These are phyloP conservation scores for Zaprionus vittiger DNA, from an alignment of 1,140 invertebrate species.

Conservation along the genomic window DNA sequence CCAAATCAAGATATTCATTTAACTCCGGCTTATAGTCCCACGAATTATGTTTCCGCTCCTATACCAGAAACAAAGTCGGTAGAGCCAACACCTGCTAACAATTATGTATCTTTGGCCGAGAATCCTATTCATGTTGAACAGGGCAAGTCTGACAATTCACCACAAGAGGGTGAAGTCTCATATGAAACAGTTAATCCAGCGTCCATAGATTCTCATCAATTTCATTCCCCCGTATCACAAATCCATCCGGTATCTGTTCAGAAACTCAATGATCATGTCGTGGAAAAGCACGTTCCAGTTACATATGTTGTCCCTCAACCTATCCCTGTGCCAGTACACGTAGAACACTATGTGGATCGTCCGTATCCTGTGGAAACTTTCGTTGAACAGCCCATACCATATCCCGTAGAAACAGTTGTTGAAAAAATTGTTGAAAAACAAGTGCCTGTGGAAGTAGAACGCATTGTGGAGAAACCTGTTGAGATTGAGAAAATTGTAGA, in stretches of 20 bases:
- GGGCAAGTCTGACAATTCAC: conserved; percentile 55
- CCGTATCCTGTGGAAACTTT: conserved; percentile 84
- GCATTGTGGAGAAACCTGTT: conserved; percentile 86
- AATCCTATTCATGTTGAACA: conserved; percentile 77
- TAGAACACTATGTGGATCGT: conserved; percentile 84
- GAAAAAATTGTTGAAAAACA: conserved; percentile 79
- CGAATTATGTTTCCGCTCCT: conserved; percentile 27
- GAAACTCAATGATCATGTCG: conserved; percentile 83
- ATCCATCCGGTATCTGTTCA: conserved; percentile 79
- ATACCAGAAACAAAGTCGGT: conserved; percentile 1
- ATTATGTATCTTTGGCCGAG: conserved; percentile 59
- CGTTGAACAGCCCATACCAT: conserved; percentile 84
- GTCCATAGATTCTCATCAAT: conserved; percentile 14
- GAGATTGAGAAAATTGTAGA: conserved; percentile 85
- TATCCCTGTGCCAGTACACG: conserved; percentile 85
- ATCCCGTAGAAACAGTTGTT: conserved; percentile 84
- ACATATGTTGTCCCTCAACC: conserved; percentile 86
- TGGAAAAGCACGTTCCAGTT: conserved; percentile 85
- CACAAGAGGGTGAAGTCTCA: conserved; percentile 58
- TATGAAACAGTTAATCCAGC: conserved; percentile 37
- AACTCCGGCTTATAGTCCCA: conserved; percentile 24
- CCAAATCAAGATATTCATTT: conserved; percentile 48
- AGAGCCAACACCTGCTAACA: neutral
- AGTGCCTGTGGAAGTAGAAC: conserved; percentile 84
- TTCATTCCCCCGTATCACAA: conserved; percentile 78